phyloP scores from a whole-genome alignment of 1,140 invertebrate genomes.

The Drosophila ananassae region DNA sequence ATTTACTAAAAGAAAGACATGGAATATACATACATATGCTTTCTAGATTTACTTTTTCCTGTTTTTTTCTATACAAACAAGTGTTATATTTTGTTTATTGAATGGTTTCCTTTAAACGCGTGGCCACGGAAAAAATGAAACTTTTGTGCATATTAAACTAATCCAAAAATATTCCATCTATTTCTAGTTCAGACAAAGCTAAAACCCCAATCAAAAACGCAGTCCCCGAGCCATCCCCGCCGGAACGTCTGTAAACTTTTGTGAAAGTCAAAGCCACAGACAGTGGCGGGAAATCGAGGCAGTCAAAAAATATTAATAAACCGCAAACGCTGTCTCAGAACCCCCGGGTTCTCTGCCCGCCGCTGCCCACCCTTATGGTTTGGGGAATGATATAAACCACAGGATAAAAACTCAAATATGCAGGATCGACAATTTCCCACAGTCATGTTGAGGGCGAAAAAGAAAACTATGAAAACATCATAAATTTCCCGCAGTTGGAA shows the following conservation, averaged over 20 bases:
- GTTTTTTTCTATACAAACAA: not conserved
- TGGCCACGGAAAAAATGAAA: slow-evolving; percentile 16
- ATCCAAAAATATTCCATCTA: slow-evolving; percentile 40
- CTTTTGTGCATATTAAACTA: slow-evolving; percentile 33
- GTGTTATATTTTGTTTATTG: slow-evolving; percentile 9
- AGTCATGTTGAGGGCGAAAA: slow-evolving; percentile 37
- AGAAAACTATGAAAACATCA: slow-evolving; percentile 61
- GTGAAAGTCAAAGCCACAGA: slow-evolving; percentile 63
- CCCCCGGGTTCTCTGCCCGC: not conserved
- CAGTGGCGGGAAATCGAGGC: slow-evolving; percentile 41
- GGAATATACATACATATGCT: no score
- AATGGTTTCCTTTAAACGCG: slow-evolving; percentile 8
- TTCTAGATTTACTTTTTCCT: no score
- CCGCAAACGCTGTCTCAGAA: slow-evolving; percentile 50
- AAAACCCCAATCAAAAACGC: slow-evolving; percentile 47
- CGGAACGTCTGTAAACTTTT: slow-evolving; percentile 45
- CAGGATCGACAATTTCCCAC: slow-evolving; percentile 59
- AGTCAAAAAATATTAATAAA: slow-evolving; percentile 63
- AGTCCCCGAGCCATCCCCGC: slow-evolving; percentile 33
- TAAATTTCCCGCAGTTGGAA: slow-evolving; percentile 58
- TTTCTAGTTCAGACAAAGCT: slow-evolving; percentile 52
- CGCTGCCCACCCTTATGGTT: slow-evolving; percentile 4
- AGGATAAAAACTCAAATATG: slow-evolving; percentile 66
- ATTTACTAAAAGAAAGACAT: no score
- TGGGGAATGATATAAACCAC: slow-evolving; percentile 55